Evolutionary conservation across 2,797 vertebrate species (phyloP).

Genomic region (Trachurus trachurus): DNA sequence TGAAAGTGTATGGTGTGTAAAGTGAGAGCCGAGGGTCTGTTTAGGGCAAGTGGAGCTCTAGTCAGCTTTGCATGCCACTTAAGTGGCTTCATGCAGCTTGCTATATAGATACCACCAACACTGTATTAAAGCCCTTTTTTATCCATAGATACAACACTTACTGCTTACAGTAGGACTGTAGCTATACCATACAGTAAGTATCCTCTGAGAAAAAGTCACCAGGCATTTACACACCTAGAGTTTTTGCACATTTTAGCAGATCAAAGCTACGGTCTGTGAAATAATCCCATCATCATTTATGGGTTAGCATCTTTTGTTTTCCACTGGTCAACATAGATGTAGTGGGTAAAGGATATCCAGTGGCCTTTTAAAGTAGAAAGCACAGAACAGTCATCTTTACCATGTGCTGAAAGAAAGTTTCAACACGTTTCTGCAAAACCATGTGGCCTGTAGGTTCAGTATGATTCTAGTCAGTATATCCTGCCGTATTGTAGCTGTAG

Average conservation of each 20-base stretch:
- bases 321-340: background rate
- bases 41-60: conserved; percentile 65
- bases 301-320: background rate
- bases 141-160: background rate
- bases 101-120: conserved; percentile 37
- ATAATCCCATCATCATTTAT: background rate
- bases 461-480: background rate
- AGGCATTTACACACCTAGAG: background rate
- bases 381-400: background rate
- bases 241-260: background rate
- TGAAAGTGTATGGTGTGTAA: conserved; percentile 66
- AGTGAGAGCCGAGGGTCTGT: conserved; percentile 69
- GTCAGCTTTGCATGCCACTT: conserved; percentile 61
- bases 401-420: background rate
- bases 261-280: background rate
- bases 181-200: background rate
- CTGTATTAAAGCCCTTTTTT: conserved; percentile 2
- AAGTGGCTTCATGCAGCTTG: conserved; percentile 54
- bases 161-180: background rate
- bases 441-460: background rate
- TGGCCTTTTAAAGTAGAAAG: background rate
- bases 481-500: background rate
- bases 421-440: background rate
- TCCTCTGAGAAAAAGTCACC: background rate
- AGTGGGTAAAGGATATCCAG: background rate